Conservation (phyloP, 2,888 invertebrate genomes). For the Drosophila mimetica region DNA sequence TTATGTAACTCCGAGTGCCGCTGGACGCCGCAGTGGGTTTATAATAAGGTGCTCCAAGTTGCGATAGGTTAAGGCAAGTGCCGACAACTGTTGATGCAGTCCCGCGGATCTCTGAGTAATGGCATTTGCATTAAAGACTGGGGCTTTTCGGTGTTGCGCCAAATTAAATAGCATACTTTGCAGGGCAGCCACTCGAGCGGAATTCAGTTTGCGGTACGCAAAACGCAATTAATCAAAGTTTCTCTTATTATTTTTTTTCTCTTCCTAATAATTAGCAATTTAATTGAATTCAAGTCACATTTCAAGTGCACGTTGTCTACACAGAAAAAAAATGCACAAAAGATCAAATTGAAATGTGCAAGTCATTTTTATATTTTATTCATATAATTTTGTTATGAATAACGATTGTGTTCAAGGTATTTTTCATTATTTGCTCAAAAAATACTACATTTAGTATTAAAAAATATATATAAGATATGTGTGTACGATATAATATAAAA, state of each 20-base stretch:
- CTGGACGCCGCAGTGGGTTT: conserved; percentile 38
- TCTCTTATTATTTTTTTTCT: neutral
- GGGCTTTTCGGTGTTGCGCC: neutral
- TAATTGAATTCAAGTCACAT: conserved; percentile 71
- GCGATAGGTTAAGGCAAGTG: conserved; percentile 44
- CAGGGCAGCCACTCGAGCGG: conserved; percentile 19
- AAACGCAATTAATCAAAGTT: conserved; percentile 36
- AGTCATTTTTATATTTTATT: too few relatives aligned
- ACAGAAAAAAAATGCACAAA: too few relatives aligned
- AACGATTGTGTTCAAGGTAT: too few relatives aligned
- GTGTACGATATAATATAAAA: too few relatives aligned
- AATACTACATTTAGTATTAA: too few relatives aligned
- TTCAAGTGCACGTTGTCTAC: conserved; percentile 44
- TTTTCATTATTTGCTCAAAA: too few relatives aligned
- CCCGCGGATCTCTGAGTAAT: conserved; percentile 10
- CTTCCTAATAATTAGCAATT: conserved; percentile 30
- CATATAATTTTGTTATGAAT: too few relatives aligned
- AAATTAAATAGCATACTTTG: conserved; percentile 33
- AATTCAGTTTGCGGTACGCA: conserved; percentile 14
- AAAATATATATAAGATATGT: too few relatives aligned
- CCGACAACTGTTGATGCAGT: conserved; percentile 50
- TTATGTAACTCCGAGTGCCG: conserved; percentile 51
- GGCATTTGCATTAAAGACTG: conserved; percentile 29
- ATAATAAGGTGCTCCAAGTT: conserved; percentile 52
- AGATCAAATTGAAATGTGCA: too few relatives aligned